A percentile compares a stretch with the other conserved stretches of the same genome.
Conservation (phyloP, 2,113 vertebrate species). For the Ctenomys sociabilis region DNA sequence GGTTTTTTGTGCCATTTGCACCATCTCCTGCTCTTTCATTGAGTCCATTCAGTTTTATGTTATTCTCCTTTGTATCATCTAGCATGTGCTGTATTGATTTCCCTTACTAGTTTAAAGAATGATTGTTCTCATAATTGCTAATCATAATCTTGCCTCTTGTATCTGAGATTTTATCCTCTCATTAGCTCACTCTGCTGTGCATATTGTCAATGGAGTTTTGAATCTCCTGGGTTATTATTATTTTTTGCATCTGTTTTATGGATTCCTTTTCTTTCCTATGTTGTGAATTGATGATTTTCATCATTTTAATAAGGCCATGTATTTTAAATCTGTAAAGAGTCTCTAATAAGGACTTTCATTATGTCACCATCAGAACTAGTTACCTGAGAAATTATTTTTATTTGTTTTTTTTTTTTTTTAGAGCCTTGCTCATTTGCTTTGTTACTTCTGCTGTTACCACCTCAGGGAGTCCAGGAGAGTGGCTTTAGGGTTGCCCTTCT, state of each 20-base stretch:
- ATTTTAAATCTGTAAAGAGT: neutral
- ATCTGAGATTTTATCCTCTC: neutral
- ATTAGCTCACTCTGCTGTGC: neutral
- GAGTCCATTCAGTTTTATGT: no score
- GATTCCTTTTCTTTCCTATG: neutral
- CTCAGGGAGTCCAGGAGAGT: neutral
- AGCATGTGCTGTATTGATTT: no score
- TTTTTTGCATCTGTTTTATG: neutral
- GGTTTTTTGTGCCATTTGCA: no score
- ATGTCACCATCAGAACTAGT: neutral
- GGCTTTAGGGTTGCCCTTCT: neutral
- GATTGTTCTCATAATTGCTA: no score
- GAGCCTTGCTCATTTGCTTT: neutral
- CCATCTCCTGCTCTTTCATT: no score
- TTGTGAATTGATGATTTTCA: neutral
- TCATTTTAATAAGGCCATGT: neutral
- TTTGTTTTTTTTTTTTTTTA: neutral
- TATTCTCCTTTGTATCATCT: no score
- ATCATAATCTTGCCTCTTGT: no score
- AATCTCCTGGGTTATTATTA: neutral
- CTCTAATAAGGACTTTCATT: neutral
- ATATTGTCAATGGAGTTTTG: neutral
- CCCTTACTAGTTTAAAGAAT: no score
- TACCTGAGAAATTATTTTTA: neutral
- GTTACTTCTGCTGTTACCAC: neutral